Evolutionary conservation across 2,113 vertebrate species (phyloP).

Genomic region (Malurus alboscapulatus): DNA sequence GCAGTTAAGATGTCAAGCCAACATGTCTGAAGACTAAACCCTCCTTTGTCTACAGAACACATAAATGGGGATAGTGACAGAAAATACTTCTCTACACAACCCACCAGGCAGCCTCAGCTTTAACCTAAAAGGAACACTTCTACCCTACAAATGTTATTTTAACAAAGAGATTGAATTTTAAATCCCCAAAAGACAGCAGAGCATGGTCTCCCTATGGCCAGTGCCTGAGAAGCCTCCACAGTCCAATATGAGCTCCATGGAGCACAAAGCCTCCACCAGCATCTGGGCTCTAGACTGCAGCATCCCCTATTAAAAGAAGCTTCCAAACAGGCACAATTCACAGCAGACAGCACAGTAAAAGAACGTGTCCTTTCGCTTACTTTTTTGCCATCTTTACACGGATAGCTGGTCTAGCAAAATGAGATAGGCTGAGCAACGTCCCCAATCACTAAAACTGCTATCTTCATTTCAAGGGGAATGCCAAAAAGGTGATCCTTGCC

Average conservation of each 20-base stretch:
- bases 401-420: not conserved
- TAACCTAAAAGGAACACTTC: not conserved
- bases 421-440: too few relatives aligned
- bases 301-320: not conserved
- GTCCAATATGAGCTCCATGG: fast-evolving
- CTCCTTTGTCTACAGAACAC: not conserved
- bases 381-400: not conserved
- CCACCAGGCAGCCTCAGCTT: not conserved
- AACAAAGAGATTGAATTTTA: not conserved
- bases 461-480: not conserved
- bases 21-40: not conserved
- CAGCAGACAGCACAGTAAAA: not conserved
- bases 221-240: not conserved
- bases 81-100: not conserved
- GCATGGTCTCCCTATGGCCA: not conserved
- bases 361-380: not conserved
- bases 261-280: not conserved
- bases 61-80: not conserved
- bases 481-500: not conserved
- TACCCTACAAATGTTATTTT: not conserved
- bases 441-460: not conserved
- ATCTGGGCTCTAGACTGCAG: not conserved
- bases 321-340: not conserved
- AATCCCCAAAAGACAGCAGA: not conserved
- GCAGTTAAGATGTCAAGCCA: fast-evolving